A percentile compares a stretch with the other conserved stretches of the same genome.
phyloP scores from a whole-genome alignment of 2,113 vertebrate genomes.

The Ceyx melanurus region DNA sequence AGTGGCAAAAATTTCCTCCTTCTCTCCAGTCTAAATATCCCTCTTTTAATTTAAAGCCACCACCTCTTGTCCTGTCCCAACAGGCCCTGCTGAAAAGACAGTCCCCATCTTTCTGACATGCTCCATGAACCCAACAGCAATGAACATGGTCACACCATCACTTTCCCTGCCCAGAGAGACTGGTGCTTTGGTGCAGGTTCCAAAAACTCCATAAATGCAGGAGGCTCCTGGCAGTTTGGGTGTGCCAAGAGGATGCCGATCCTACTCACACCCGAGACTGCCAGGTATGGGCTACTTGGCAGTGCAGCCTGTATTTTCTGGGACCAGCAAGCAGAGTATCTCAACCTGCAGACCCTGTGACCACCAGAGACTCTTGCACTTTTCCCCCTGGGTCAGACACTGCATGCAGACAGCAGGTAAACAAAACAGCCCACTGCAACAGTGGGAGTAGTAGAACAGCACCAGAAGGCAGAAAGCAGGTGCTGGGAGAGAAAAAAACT shows the following conservation, averaged over 20 bases:
- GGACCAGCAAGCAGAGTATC: not conserved
- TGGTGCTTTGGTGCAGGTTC: not conserved
- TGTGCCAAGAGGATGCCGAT: not conserved
- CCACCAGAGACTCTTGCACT: not conserved
- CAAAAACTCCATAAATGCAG: not conserved
- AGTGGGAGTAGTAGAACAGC: not conserved
- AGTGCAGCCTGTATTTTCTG: not conserved
- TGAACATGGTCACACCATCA: accelerated
- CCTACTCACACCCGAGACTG: not conserved
- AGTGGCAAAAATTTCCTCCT: no score
- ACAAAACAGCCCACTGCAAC: accelerated
- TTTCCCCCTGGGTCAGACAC: not conserved
- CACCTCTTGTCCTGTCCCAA: no score
- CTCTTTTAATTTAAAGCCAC: no score
- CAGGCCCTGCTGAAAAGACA: no score
- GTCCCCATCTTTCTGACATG: no score
- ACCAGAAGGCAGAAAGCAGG: not conserved
- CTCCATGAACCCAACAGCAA: not conserved
- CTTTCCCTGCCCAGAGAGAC: not conserved
- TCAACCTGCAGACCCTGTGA: not conserved
- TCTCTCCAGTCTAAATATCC: no score
- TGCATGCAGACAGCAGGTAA: not conserved
- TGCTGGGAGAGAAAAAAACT: not conserved
- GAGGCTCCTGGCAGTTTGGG: not conserved
- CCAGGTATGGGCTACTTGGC: not conserved